Base-by-base conservation (phyloP, 2,888 invertebrate species). In the Notodonta dromedarius region DNA sequence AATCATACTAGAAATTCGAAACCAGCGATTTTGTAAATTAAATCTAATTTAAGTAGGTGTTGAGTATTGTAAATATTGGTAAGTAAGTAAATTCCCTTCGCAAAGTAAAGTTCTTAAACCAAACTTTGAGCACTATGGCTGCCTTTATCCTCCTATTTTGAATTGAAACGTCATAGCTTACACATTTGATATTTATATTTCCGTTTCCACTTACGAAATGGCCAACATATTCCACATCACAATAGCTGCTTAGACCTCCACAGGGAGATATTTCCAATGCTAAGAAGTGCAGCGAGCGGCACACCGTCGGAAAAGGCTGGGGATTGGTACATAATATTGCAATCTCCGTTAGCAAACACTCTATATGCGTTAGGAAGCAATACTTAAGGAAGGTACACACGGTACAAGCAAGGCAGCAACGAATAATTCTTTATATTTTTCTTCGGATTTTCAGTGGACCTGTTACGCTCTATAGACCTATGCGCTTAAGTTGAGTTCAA, bases 261-360 rank as follows among this genome's bases (percentile, higher is more conserved):
- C 81, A 80, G 81, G 81, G 80, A 85, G 87, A 88, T 86, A 87
- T 89, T 86, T 85, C 80, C 82, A 80, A 86, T 81, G 78, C 72
- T 79, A 79, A 80, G 80, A 77, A 79, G 81, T 78, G 80, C 79
- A 75, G 66, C 69, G 69, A 77, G 62, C 79, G 76, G 76, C 80
- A 76, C 80, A 78, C 77, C 79, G 75, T 78, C 78, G 82, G 83
- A 83, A 86, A 83, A 85, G 81, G 81, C 83, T 82, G 71, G 82
- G 81, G 86, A 86, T 90, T 85, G 86, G 85, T 88, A 88, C 89
- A 89, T 88, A 88, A 89, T 89, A 90, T 89, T 89, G 90, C 90
- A 90, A 90, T 90, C 88, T 90, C 89, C 85, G 83, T 84, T 74
- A 66, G 85, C 87, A 90, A 90, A 90, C 87, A 90, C 74, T 79